These are phyloP conservation scores for Bimastos eiseni DNA, from an alignment of 2,888 invertebrate genomes.

Conservation along the genomic window DNA sequence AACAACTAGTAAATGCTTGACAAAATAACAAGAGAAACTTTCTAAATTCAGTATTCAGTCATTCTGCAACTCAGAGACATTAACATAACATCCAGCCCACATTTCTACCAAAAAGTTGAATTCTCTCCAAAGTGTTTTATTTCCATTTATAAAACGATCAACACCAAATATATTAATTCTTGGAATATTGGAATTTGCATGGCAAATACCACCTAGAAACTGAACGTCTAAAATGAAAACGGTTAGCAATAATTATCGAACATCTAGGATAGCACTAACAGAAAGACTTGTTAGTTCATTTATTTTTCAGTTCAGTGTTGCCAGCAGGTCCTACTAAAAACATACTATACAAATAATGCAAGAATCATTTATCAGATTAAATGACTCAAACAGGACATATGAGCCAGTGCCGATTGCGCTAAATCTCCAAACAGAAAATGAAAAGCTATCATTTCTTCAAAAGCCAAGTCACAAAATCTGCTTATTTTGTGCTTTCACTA, in stretches of 20 bases:
- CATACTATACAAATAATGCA: not conserved
- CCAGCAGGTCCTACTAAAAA: not conserved
- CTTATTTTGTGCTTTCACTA: not conserved
- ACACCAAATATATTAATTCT: not conserved
- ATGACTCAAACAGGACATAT: not conserved
- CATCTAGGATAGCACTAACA: not conserved
- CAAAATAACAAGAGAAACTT: not conserved
- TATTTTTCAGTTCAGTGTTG: not conserved
- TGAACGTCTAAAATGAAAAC: not conserved
- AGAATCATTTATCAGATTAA: not conserved
- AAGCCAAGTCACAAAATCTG: not conserved
- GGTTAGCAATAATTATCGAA: not conserved
- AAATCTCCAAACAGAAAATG: not conserved
- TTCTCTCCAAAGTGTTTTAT: not conserved
- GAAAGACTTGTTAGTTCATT: not conserved
- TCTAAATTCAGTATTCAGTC: not conserved
- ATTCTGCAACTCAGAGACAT: not conserved
- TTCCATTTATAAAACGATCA: not conserved
- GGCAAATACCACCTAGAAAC: not conserved
- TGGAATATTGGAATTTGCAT: not conserved
- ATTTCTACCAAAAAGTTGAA: not conserved
- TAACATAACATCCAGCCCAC: not conserved
- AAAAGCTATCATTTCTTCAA: not conserved
- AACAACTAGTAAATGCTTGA: not conserved
- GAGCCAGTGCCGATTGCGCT: not conserved